Evolutionary conservation across 2,888 invertebrate genomes (phyloP).

Genomic region (Drosophila ezoana): DNA sequence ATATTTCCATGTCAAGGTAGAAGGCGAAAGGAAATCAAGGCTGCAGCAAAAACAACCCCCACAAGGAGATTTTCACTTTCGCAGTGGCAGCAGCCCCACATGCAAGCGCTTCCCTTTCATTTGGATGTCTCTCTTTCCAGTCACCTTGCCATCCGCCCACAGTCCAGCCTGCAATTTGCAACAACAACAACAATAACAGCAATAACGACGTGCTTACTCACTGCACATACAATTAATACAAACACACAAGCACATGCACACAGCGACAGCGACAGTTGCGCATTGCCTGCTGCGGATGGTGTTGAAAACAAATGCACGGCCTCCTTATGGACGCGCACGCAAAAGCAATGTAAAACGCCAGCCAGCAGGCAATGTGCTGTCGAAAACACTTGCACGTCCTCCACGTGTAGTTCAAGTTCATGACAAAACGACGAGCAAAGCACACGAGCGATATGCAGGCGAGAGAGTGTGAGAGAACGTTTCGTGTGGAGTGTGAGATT

Average conservation of each 20-base stretch:
- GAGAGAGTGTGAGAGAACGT: slow-evolving; percentile 44
- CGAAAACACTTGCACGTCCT: slow-evolving; percentile 81
- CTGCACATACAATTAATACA: slow-evolving; percentile 47
- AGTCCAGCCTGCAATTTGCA: slow-evolving; percentile 36
- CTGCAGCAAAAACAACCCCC: slow-evolving; percentile 44
- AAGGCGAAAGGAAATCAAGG: slow-evolving; percentile 43
- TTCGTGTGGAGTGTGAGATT: slow-evolving; percentile 41
- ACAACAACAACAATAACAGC: slow-evolving; percentile 25
- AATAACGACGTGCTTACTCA: slow-evolving; percentile 65
- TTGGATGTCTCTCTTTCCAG: slow-evolving; percentile 29
- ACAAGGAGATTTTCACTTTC: slow-evolving; percentile 55
- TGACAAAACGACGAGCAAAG: slow-evolving; percentile 68
- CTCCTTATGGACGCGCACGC: slow-evolving; percentile 59
- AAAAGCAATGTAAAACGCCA: slow-evolving; percentile 15
- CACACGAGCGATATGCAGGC: slow-evolving; percentile 42
- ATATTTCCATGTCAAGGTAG: slow-evolving; percentile 58
- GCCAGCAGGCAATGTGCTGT: slow-evolving; percentile 56
- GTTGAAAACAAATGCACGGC: slow-evolving; percentile 75
- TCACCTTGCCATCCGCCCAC: slow-evolving; percentile 47
- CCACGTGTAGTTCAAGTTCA: slow-evolving; percentile 85
- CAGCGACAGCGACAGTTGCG: slow-evolving; percentile 52
- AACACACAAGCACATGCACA: slow-evolving; percentile 11
- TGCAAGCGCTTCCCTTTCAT: slow-evolving; percentile 63
- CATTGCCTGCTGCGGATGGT: slow-evolving; percentile 39
- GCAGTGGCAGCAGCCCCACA: slow-evolving; percentile 23